These are phyloP conservation scores for Drosophila santomea DNA, from an alignment of 1,140 invertebrate species.

Conservation along the genomic window DNA sequence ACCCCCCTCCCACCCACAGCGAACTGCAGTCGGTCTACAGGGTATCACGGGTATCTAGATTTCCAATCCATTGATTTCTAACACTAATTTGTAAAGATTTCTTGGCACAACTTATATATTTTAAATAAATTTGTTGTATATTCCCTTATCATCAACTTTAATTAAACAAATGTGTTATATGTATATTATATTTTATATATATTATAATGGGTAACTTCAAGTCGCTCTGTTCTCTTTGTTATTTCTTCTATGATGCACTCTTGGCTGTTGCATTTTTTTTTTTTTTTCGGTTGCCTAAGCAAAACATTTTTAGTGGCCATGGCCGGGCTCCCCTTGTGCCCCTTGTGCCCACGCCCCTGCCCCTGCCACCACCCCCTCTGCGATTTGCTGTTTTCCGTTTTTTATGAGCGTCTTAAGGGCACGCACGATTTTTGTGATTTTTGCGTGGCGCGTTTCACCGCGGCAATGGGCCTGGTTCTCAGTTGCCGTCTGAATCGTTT, in stretches of 20 bases:
- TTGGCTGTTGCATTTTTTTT: slow-evolving; percentile 14
- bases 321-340: not conserved
- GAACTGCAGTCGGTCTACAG: slow-evolving; percentile 5
- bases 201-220: not conserved
- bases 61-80: too few relatives aligned
- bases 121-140: not conserved
- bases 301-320: slow-evolving; percentile 71
- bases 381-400: slow-evolving; percentile 62
- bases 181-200: too few relatives aligned
- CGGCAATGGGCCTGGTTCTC: slow-evolving; percentile 41
- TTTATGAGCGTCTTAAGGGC: slow-evolving; percentile 81
- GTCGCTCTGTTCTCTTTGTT: not conserved
- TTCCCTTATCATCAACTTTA: not conserved
- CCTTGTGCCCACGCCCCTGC: not conserved
- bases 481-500: slow-evolving; percentile 13
- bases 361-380: slow-evolving; percentile 18
- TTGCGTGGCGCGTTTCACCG: slow-evolving; percentile 76
- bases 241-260: not conserved
- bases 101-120: too few relatives aligned
- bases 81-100: too few relatives aligned
- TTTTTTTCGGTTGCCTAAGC: slow-evolving; percentile 50
- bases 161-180: too few relatives aligned
- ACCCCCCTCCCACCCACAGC: slow-evolving; percentile 18
- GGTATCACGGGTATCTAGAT: not conserved
- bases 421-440: slow-evolving; percentile 82